phyloP scores from a whole-genome alignment of 2,113 vertebrate genomes.

The Epinephelus moara region DNA sequence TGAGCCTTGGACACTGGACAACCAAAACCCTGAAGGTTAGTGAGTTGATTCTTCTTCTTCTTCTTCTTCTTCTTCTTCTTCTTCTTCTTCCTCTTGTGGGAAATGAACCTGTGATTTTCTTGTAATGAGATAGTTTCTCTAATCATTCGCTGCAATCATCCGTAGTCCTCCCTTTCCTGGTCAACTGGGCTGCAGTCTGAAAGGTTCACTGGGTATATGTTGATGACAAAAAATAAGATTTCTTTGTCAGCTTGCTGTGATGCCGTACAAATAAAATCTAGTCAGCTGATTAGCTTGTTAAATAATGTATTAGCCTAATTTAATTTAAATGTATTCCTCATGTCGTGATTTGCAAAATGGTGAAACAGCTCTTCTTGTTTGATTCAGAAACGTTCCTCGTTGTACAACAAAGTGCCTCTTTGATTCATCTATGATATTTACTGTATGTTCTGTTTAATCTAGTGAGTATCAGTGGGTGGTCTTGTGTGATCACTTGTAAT shows the following conservation, averaged over 20 bases:
- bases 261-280: neutral
- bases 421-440: neutral
- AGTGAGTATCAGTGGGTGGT: neutral
- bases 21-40: conserved; percentile 88
- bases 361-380: neutral
- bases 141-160: neutral
- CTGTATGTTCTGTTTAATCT: neutral
- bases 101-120: neutral
- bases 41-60: neutral
- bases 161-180: neutral
- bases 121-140: neutral
- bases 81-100: neutral
- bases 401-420: neutral
- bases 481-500: neutral
- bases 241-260: neutral
- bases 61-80: neutral
- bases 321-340: neutral
- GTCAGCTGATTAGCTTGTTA: neutral
- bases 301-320: neutral
- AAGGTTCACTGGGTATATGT: neutral
- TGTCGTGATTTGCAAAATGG: neutral
- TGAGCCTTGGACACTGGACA: conserved; percentile 96
- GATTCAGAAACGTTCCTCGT: neutral
- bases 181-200: neutral
- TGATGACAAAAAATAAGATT: neutral